Conservation (phyloP, 2,113 vertebrate species). For the Oriolus oriolus region DNA sequence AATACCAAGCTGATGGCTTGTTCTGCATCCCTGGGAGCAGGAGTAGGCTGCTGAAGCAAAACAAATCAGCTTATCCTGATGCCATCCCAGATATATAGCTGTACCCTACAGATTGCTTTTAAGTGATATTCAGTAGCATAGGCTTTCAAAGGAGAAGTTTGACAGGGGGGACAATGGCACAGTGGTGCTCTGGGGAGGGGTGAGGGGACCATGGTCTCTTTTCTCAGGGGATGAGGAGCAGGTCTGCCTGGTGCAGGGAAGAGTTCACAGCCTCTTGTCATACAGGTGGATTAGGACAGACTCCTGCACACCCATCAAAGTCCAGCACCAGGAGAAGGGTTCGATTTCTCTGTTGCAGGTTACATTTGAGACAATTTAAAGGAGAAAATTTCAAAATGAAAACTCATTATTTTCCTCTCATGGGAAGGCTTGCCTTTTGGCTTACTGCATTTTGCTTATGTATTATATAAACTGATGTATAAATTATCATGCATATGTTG, state of each 20-base stretch:
- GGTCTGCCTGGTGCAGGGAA: neutral
- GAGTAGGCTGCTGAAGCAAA: neutral
- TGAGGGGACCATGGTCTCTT: neutral
- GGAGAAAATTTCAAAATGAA: neutral
- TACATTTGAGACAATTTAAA: neutral
- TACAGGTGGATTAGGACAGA: neutral
- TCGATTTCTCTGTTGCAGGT: neutral
- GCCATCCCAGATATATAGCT: neutral
- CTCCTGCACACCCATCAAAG: neutral
- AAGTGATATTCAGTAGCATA: neutral
- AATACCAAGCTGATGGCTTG: neutral
- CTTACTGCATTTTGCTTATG: neutral
- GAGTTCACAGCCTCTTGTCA: neutral
- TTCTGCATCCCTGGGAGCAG: neutral
- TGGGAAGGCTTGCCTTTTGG: neutral
- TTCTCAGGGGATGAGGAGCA: neutral
- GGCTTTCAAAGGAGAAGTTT: neutral
- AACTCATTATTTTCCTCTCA: neutral
- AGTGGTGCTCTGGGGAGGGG: neutral
- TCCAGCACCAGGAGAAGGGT: neutral
- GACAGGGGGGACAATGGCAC: fast-evolving
- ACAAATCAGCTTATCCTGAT: neutral
- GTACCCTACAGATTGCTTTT: neutral
- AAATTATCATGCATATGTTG: neutral
- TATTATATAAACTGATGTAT: neutral